These are phyloP conservation scores for Sparidentex hasta DNA, from an alignment of 2,797 vertebrate genomes.

Conservation along the genomic window DNA sequence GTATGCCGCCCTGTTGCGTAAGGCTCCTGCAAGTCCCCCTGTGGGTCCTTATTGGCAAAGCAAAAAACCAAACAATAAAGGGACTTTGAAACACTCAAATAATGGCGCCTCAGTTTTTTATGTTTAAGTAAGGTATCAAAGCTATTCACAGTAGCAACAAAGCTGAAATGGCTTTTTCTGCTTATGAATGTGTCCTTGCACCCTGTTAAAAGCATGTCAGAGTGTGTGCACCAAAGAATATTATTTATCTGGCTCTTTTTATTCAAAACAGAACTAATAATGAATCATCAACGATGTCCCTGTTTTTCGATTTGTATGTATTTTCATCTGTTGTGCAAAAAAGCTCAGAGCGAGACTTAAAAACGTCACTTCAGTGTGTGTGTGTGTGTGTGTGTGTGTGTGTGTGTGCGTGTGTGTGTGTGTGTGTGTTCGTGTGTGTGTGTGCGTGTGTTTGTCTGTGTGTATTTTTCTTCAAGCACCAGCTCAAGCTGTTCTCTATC, in stretches of 20 bases:
- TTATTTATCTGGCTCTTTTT: constrained; percentile 14
- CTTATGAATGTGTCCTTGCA: background rate
- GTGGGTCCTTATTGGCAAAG: background rate
- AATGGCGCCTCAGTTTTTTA: background rate
- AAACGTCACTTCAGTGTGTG: constrained; percentile 16
- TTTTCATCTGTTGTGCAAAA: constrained; percentile 28
- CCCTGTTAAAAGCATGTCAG: constrained; percentile 1
- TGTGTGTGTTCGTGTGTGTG: constrained; percentile 5
- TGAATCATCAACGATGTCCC: constrained; percentile 52
- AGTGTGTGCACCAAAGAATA: constrained; percentile 2
- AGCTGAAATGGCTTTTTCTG: constrained; percentile 14
- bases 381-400: background rate
- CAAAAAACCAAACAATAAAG: background rate
- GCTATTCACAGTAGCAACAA: background rate
- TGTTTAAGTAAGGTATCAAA: background rate
- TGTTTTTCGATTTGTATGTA: constrained; percentile 8
- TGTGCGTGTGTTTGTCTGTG: background rate
- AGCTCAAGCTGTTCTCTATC: constrained; percentile 60
- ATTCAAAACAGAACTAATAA: constrained; percentile 34
- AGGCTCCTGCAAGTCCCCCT: background rate
- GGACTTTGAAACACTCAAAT: constrained; percentile 4
- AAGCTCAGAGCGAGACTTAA: constrained; percentile 39
- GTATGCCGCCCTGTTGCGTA: background rate
- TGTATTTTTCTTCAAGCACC: constrained; percentile 41
- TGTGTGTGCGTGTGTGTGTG: background rate